Evolutionary conservation across 2,888 invertebrate genomes (phyloP), one percentile per base, ranked within the genome.

Genomic region (Tineola bisselliella): DNA sequence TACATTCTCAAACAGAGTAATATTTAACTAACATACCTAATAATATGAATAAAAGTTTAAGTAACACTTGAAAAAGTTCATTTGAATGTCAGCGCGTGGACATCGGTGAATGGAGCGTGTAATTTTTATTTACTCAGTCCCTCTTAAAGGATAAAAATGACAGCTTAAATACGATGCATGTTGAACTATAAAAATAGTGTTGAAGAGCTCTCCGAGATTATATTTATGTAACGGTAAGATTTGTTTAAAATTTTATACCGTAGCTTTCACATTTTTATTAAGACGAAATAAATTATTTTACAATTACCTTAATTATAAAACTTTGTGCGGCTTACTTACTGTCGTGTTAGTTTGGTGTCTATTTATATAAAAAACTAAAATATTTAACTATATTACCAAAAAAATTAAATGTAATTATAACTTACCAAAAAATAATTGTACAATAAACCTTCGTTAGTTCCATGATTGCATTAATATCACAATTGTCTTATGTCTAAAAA

Each of bases 51-150:
- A 38, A 38, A 38, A 38, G 3, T 18, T 8, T 48, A 48, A 48
- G 48, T 48, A 54, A 54, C 54, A 54, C 54, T 54, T 11, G 54
- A 54, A 18, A 13, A 5, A 54, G 5, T 54, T 54, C 15, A 48
- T 54, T 18, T 33, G 11, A 33, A n/a, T 58, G 58, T 33, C 33
- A 58, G 58, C 58, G 48, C 48, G 60, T 31, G 60, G n/a, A 17
- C 61, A 44, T 54, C 63, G 61, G 62, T 84, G 80, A 86, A 86
- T 84, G 77, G 79, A 64, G 70, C 77, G 72, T 74, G 75, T 84
- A 79, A 84, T 84, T 84, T 77, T 67, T 86, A 75, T 86, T 86
- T 81, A 84, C 78, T 75, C 78, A 79, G 73, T 72, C n/a, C 25
- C 76, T 76, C 75, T 77, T 69, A 65, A 78, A 84, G 82, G 83